Evolutionary conservation across 2,888 invertebrate genomes (phyloP).

Genomic region (Thalpophila matura): DNA sequence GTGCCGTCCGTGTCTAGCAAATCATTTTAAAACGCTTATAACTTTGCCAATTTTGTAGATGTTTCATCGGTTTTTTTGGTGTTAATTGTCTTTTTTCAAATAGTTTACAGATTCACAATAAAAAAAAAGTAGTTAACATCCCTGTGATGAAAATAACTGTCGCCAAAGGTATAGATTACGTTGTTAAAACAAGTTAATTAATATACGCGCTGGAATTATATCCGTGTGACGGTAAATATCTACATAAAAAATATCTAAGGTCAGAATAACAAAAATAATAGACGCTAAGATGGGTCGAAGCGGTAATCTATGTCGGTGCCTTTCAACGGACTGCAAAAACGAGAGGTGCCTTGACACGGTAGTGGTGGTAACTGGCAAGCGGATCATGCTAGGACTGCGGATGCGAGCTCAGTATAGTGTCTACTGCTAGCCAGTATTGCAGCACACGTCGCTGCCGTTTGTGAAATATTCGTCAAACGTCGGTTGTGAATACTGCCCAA

Average conservation of each 20-base stretch:
- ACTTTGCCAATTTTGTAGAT: too few species aligned
- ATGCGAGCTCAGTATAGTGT: conserved; percentile 52
- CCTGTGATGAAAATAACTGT: too few species aligned
- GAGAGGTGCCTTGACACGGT: conserved; percentile 57
- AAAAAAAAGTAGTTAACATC: too few species aligned
- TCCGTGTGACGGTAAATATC: not conserved
- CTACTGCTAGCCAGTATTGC: conserved; percentile 42
- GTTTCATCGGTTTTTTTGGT: too few species aligned
- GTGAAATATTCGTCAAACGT: conserved; percentile 26
- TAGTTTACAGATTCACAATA: too few species aligned
- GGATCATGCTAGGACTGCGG: conserved; percentile 34
- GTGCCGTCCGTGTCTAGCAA: too few species aligned
- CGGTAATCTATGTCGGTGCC: conserved; percentile 20
- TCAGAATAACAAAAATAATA: conserved; percentile 25
- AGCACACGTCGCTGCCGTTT: conserved; percentile 22
- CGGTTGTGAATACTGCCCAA: conserved; percentile 14
- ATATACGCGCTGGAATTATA: not conserved
- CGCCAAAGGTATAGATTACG: too few species aligned
- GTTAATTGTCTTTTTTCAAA: too few species aligned
- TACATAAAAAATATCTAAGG: conserved; percentile 14
- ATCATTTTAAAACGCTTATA: too few species aligned
- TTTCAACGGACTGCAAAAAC: conserved; percentile 35
- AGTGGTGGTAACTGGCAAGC: conserved; percentile 40
- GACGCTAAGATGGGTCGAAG: not conserved
- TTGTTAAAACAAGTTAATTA: too few species aligned